Conservation (phyloP, 1,140 invertebrate genomes). For the Acromyrmex charruanus region DNA sequence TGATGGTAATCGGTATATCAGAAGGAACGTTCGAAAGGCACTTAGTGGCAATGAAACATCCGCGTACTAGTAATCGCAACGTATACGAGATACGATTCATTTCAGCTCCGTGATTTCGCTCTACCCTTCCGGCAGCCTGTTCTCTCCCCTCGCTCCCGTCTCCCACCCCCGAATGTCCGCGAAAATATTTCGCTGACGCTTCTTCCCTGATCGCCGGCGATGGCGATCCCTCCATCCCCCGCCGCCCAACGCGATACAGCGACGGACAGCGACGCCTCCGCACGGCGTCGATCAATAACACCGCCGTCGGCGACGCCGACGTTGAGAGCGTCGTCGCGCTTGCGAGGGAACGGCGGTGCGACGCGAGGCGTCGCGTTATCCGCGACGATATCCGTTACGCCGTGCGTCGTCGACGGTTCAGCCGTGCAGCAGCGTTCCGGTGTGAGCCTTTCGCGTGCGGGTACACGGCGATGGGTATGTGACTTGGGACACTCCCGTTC, state of each 20-base stretch:
- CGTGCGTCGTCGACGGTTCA: slow-evolving; percentile 7
- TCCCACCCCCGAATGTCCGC: not conserved
- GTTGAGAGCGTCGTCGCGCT: slow-evolving; percentile 71
- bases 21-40: not conserved
- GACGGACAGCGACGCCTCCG: slow-evolving; percentile 71
- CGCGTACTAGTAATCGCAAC: not conserved
- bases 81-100: not conserved
- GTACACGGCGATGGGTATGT: slow-evolving; percentile 39
- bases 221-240: slow-evolving; percentile 62
- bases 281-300: slow-evolving; percentile 75
- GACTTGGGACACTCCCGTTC: slow-evolving; percentile 10
- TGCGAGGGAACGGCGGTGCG: slow-evolving; percentile 70
- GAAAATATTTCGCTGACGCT: slow-evolving; percentile 7
- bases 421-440: not conserved
- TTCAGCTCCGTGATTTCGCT: not conserved
- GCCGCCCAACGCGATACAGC: slow-evolving; percentile 35
- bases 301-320: slow-evolving; percentile 71
- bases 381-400: slow-evolving; percentile 33
- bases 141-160: not conserved
- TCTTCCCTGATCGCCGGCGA: not conserved
- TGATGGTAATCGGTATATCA: not conserved
- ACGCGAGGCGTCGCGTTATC: slow-evolving; percentile 57
- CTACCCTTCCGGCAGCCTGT: no score
- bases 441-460: not conserved
- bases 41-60: not conserved